Percentiles rank a stretch among this genome's conserved stretches.
Evolutionary conservation across 2,797 vertebrate species (phyloP).

Genomic region (Melanogrammus aeglefinus): DNA sequence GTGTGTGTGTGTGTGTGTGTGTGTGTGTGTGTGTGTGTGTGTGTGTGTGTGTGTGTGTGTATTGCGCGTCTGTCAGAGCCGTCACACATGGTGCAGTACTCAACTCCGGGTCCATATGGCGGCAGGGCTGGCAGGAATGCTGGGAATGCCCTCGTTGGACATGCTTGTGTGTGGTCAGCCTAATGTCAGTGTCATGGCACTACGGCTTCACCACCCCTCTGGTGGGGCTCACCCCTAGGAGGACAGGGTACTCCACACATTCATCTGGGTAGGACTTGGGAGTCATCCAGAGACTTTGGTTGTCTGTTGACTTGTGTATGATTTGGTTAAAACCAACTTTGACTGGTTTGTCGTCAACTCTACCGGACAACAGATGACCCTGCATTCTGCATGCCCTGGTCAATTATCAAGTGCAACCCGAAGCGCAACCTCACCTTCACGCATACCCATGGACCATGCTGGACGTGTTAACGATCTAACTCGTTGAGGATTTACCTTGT

Average conservation of each 20-base stretch:
- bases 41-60: constrained; percentile 5
- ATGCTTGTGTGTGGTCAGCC: constrained; percentile 14
- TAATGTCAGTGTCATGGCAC: constrained; percentile 44
- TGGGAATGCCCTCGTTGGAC: constrained; percentile 31
- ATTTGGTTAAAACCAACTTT: too few relatives aligned
- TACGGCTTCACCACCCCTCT: not conserved
- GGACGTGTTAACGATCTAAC: not conserved
- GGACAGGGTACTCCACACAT: not conserved
- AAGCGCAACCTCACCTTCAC: too few relatives aligned
- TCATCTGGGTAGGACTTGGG: too few relatives aligned
- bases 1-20: too few relatives aligned
- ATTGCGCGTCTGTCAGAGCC: constrained; percentile 33
- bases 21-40: constrained; percentile 14
- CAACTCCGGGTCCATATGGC: constrained; percentile 53
- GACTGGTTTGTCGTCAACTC: too few relatives aligned
- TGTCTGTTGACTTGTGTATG: too few relatives aligned
- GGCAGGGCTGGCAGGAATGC: constrained; percentile 48
- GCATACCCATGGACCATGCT: too few relatives aligned
- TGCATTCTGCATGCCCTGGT: not conserved
- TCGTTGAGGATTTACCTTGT: not conserved
- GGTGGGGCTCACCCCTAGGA: too few relatives aligned
- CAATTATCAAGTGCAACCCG: not conserved
- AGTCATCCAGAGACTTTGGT: too few relatives aligned
- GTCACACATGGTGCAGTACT: constrained; percentile 58
- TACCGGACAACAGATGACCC: too few relatives aligned